These are phyloP conservation scores for Myrmophylax atrothorax DNA, from an alignment of 2,113 vertebrate species.

Conservation along the genomic window DNA sequence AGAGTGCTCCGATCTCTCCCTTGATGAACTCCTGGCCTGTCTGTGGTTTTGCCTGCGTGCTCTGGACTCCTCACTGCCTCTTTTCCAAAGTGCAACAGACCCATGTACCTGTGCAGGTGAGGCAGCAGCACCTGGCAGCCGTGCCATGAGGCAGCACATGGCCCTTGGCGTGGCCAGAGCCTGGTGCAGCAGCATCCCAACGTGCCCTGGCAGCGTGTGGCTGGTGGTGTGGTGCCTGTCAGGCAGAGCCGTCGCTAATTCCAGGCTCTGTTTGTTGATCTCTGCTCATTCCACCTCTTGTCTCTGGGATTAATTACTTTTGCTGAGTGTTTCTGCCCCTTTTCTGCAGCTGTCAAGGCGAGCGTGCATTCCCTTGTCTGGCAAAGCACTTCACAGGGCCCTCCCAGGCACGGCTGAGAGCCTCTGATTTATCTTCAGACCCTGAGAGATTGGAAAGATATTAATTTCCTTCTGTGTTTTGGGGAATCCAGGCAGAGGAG, in stretches of 20 bases:
- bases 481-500: background rate
- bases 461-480: background rate
- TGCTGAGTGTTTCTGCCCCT: conserved; percentile 16
- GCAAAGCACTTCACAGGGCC: background rate
- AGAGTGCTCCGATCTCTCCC: accelerated
- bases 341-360: background rate
- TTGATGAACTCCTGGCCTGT: accelerated
- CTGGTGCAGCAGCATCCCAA: background rate
- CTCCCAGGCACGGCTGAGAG: background rate
- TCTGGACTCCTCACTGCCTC: accelerated
- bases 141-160: background rate
- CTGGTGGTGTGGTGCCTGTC: background rate
- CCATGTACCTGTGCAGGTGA: background rate
- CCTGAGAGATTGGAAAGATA: background rate
- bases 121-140: background rate
- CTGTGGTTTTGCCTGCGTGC: background rate
- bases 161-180: background rate
- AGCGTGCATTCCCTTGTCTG: background rate
- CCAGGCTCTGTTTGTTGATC: background rate
- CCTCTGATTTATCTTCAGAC: background rate
- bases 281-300: background rate
- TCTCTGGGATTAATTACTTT: conserved; percentile 17
- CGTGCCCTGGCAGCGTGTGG: background rate
- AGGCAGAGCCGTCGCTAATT: background rate
- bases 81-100: background rate